Base-by-base conservation (phyloP, 2,888 invertebrate genomes). In the Galerucella pusilla region DNA sequence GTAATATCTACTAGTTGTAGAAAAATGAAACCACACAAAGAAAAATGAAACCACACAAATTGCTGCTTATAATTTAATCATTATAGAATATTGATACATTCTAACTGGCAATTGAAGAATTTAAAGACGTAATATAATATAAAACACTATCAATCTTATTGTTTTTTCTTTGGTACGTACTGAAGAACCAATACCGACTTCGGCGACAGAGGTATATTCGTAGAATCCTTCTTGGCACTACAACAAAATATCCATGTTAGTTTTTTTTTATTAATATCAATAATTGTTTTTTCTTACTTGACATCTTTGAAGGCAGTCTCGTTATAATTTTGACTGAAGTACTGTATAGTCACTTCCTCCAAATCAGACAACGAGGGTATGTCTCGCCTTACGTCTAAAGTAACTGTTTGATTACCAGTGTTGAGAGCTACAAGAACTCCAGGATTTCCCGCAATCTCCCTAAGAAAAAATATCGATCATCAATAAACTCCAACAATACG, bases 371-470 rank as follows among this genome's bases (percentile, higher is more conserved):
- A 83, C 46, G 91, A 82, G 5, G 82, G 80, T 69, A 86, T 84
- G 68, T 86, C 85, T 28, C 75, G 80, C 0, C 90, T 89, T 64
- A 94, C 89, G 85, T 94, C 90, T 2, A 85, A 85, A 6, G 54
- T 75, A 10, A 88, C 88, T 4, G 85, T 85, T 46, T 86, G 84
- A 11, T 86, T 86, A 1, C 89, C 88, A 16, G 93, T 91, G 88
- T 96, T 95, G 83, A 91, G 91, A 67, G 93, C 91, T 35, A 94
- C 92, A 81, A 94, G 88, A 87, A 92, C 94, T 25, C 95, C 95
- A 0, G 94, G 94, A 88, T 92, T 93, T 0, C 94, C 94, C 20
- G 91, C 87, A 86, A 93, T 93, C 85, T 93, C 90, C 87, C 95
- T 95, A 85, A 71, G 68, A 61, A 14, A 49, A 67, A 35, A 12